Base-by-base conservation (phyloP, 2,888 invertebrate genomes). In the Andrena trimmerana region DNA sequence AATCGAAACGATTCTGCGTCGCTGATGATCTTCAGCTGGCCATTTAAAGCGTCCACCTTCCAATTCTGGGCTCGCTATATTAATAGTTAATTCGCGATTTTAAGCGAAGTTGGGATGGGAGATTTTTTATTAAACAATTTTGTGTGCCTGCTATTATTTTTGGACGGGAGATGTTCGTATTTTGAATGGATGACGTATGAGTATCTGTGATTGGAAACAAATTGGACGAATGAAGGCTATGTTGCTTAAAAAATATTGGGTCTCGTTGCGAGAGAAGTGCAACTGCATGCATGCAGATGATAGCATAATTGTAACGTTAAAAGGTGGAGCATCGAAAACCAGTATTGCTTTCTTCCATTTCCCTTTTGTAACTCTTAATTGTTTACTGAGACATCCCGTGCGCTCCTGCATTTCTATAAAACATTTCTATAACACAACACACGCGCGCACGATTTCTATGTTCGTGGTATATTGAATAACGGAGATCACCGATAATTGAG, bases 1-100 rank as follows among this genome's bases (percentile, higher is more conserved):
- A 62, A 62, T 63, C 27, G 52, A 33, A 52, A 72, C 63, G 24
- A 24, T 13, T 24, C 50, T 52, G 60, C 52, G 52, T 24, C 48
- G 63, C n/a, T 36, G 33, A 72, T 52, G 63, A 52, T 54, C 27
- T 42, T 42, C 16, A 2, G 24, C n/a, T 36, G 33, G 20, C n/a
- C 13, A 33, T 57, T 57, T 54, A 54, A n/a, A 33, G 36, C 36
- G 24, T 36, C 54, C 27, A 24, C 27, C 33, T 68, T 57, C n/a
- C 36, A 16, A 36, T 2, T 10, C 10, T 27, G 27, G 27, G 27
- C 27, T 24, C 57, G 57, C 8, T 4, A 10, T 29, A 10, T 36
- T 36, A 10, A 57, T 57, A 27, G 27, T 20, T 42, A 42, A 59
- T 59, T 59, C 27, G 42, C 13, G 59, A 27, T n/a, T 68, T 69